Evolutionary conservation across 1,140 invertebrate species (phyloP).

Genomic region (Trichonephila clavata): DNA sequence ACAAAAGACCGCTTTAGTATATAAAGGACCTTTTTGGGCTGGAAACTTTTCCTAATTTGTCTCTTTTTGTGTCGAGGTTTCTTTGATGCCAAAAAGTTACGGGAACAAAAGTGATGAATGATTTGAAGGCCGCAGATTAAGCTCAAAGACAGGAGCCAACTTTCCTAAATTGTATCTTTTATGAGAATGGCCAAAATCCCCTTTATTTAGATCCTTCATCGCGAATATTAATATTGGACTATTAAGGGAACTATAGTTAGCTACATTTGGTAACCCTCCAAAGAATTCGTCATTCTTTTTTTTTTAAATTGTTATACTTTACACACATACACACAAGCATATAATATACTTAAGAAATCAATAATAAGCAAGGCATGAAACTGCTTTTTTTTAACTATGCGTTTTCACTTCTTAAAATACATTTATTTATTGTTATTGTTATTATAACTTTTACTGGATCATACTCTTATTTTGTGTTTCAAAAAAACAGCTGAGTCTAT

Average conservation of each 20-base stretch:
- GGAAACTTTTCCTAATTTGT: neutral
- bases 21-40: neutral
- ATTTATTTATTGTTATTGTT: neutral
- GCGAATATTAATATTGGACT: neutral
- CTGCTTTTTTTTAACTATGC: too few species aligned
- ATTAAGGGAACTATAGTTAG: neutral
- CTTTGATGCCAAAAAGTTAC: slow-evolving; percentile 31
- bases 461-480: neutral
- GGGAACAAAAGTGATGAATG: neutral
- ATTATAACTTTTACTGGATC: neutral
- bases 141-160: neutral
- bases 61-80: neutral
- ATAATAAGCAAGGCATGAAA: too few species aligned
- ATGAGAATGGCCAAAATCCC: neutral
- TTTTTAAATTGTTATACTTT: neutral
- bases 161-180: slow-evolving; percentile 4
- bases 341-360: too few species aligned
- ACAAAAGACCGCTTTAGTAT: neutral
- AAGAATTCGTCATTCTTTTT: neutral
- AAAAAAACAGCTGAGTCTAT: too few species aligned
- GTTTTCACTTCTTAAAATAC: too few species aligned
- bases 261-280: too few species aligned
- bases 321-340: too few species aligned
- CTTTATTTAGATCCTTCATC: neutral
- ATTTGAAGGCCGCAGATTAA: neutral